Evolutionary conservation across 2,888 invertebrate genomes (phyloP).

Genomic region (Dinocampus coccinellae): DNA sequence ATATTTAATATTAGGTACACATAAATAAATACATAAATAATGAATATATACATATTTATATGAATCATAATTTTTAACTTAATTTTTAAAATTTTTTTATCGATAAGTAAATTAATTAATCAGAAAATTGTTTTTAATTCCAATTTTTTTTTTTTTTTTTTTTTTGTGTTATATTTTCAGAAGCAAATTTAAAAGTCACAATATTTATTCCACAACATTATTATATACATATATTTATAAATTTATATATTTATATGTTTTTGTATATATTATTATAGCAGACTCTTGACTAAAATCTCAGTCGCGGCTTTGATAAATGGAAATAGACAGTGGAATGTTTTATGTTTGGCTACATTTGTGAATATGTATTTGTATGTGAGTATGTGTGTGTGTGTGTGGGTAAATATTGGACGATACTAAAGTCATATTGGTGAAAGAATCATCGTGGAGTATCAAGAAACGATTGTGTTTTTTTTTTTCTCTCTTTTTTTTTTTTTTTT

Average conservation of each 20-base stretch:
- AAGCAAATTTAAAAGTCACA: conserved; percentile 39
- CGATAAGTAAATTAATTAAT: not conserved
- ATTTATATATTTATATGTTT: too few species aligned
- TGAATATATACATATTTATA: not conserved
- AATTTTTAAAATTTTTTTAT: not conserved
- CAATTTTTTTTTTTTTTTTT: too few species aligned
- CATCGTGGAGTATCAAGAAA: conserved; percentile 10
- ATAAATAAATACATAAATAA: not conserved
- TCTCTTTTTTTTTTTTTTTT: too few species aligned
- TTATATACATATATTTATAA: not conserved
- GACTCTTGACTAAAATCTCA: not conserved
- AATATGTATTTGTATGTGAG: too few species aligned
- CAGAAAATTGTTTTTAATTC: not conserved
- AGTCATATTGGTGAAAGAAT: conserved; percentile 17
- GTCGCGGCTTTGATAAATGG: conserved; percentile 4
- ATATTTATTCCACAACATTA: conserved; percentile 40
- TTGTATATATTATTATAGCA: conserved; percentile 8
- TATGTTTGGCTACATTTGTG: too few species aligned
- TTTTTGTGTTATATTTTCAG: not conserved
- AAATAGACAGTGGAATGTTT: not conserved
- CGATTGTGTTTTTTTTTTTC: too few species aligned
- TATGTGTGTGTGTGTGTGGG: not conserved
- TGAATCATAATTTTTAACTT: not conserved
- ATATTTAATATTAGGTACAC: not conserved
- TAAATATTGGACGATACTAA: conserved; percentile 24